Conservation (phyloP, 1,140 invertebrate genomes). For the Neuroterus valhalla region DNA sequence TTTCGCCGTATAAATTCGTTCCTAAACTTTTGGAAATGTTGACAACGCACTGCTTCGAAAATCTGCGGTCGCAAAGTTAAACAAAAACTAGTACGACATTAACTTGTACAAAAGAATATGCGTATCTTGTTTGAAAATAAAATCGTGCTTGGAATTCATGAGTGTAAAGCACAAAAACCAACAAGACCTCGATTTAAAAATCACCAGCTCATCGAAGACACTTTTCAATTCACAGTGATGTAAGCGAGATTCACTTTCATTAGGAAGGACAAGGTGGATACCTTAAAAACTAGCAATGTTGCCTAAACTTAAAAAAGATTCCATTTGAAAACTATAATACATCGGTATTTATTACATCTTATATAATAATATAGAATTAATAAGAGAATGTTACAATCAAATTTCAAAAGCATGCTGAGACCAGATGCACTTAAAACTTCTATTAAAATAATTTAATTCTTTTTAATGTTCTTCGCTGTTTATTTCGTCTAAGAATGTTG, state of each 20-base stretch:
- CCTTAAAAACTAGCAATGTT: slow-evolving; percentile 10
- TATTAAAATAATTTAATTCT: slow-evolving; percentile 54
- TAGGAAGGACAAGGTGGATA: slow-evolving; percentile 9
- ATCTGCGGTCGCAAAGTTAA: too few species aligned
- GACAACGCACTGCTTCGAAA: too few species aligned
- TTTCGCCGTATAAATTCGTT: too few species aligned
- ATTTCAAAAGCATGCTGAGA: slow-evolving; percentile 46
- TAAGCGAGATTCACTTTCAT: background rate
- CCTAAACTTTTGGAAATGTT: too few species aligned
- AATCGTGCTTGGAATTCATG: background rate
- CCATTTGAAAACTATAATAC: slow-evolving; percentile 6
- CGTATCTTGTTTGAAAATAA: background rate
- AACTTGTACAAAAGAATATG: too few species aligned
- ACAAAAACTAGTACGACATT: too few species aligned
- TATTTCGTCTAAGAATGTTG: slow-evolving; percentile 36
- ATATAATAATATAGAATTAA: background rate
- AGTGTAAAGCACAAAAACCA: background rate
- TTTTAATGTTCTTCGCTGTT: slow-evolving; percentile 35
- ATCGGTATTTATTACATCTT: slow-evolving; percentile 14
- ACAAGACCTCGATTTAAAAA: background rate
- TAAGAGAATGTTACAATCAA: background rate
- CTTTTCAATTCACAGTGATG: slow-evolving; percentile 6
- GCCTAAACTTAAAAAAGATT: slow-evolving; percentile 10
- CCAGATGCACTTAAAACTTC: slow-evolving; percentile 39
- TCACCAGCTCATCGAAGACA: background rate